Base-by-base conservation (phyloP, 2,797 vertebrate genomes). In the Notolabrus celidotus region DNA sequence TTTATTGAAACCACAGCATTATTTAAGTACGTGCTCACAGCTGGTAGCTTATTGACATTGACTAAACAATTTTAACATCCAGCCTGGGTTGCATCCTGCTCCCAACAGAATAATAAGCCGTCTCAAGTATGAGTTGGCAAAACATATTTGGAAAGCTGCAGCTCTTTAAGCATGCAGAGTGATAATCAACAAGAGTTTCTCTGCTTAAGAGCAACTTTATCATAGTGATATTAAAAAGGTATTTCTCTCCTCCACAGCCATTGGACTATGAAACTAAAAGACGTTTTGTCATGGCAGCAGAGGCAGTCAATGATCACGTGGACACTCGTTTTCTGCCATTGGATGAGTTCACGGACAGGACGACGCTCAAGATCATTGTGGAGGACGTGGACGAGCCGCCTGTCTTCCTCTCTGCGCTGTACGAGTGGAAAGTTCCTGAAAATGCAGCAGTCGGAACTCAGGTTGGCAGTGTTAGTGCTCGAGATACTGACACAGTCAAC, bases 371-470 rank as follows among this genome's bases (percentile, higher is more conserved):
- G 91, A 90, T 99, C 16, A 85, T 88, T 1, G 96, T 99, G 65
- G 81, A 92, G 64, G 95, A 99, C 19, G 95, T 94, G 29, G 96
- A 99, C 23, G 98, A 99, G 60, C 95, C 96, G n/a, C 97, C 98
- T 0, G 80, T 95, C 67, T 99, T 98, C 77, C 83, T 86, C 4
- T 66, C 56, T 0, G 69, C 91, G 0, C 64, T 67, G 71, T 97
- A 97, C 12, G 27, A 93, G 25, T 96, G 97, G 95, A 94, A 96
- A 51, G 86, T 96, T 65, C 17, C 69, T 2, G 98, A 99, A 85
- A 97, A 90, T 20, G 87, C 81, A 0, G 42, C 54, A 0, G 63
- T 58, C 16, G 96, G 95, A 1, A 91, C 93, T 0, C 55, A 86
- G 70, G 92, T 98, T 17, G 97, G 97, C 14, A 14, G 20, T 0